These are phyloP conservation scores for Myopa testacea DNA, from an alignment of 2,888 invertebrate species.

Conservation along the genomic window DNA sequence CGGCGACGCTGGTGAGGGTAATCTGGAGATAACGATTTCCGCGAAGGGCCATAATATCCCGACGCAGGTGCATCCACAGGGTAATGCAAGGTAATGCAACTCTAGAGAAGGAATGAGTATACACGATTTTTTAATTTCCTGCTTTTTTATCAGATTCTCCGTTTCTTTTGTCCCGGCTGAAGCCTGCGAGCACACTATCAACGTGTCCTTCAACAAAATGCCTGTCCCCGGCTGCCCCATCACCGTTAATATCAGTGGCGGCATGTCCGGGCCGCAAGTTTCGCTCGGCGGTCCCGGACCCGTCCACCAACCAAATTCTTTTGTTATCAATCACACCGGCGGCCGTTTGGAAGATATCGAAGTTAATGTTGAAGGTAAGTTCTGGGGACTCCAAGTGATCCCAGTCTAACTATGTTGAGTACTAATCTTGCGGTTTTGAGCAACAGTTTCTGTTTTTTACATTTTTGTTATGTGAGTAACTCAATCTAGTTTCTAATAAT, in stretches of 20 bases:
- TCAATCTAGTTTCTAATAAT: conserved; percentile 13
- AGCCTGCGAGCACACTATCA: conserved; percentile 93
- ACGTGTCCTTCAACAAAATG: conserved; percentile 96
- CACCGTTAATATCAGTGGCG: conserved; percentile 80
- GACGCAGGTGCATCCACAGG: conserved; percentile 94
- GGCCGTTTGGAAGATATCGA: conserved; percentile 94
- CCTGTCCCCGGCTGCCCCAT: conserved; percentile 91
- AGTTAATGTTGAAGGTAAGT: conserved; percentile 94
- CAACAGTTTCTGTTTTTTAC: conserved; percentile 3
- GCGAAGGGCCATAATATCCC: conserved; percentile 93
- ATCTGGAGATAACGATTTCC: conserved; percentile 95
- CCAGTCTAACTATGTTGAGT: conserved; percentile 48
- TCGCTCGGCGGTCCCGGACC: conserved; percentile 80
- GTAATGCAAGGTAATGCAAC: conserved; percentile 72
- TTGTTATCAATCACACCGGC: conserved; percentile 83
- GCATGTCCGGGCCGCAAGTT: conserved; percentile 76
- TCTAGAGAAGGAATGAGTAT: not conserved
- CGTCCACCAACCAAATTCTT: conserved; percentile 77
- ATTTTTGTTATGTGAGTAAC: conserved; percentile 9
- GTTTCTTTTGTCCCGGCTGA: conserved; percentile 97
- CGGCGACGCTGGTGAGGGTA: conserved; percentile 96
- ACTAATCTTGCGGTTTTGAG: conserved; percentile 1
- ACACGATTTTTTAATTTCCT: not conserved
- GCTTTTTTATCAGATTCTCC: conserved; percentile 78
- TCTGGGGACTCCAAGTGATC: conserved; percentile 9